A percentile compares a stretch with the other conserved stretches of the same genome.
Conservation (phyloP, 2,113 vertebrate species). For the Epinephelus lanceolatus region DNA sequence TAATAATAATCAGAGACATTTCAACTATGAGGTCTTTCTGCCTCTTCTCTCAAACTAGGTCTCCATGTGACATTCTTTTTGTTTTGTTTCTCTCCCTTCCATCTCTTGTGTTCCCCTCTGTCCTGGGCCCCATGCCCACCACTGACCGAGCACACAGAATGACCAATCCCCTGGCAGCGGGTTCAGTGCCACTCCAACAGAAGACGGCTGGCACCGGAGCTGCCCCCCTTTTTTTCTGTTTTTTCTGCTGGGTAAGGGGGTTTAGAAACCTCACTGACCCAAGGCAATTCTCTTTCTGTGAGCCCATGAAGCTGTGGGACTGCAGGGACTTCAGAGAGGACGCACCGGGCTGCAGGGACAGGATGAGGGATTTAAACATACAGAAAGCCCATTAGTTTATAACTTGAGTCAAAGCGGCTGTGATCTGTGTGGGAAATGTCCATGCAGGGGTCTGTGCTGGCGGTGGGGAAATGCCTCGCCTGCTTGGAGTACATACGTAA, state of each 20-base stretch:
- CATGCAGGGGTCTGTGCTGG: constrained; percentile 60
- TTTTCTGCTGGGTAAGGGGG: constrained; percentile 54
- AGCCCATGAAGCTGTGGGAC: constrained; percentile 49
- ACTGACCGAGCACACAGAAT: constrained; percentile 46
- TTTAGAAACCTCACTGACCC: constrained; percentile 68
- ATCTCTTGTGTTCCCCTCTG: constrained; percentile 52
- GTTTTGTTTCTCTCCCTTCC: neutral
- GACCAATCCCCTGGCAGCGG: constrained; percentile 61
- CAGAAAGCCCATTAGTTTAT: neutral
- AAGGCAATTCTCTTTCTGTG: constrained; percentile 49
- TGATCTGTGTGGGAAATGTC: constrained; percentile 54
- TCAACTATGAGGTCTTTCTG: neutral
- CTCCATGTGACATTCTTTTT: constrained; percentile 56
- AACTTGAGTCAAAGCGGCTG: neutral
- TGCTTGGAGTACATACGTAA: constrained; percentile 74
- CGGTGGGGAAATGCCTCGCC: constrained; percentile 71
- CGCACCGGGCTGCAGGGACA: constrained; percentile 30
- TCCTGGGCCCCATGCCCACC: constrained; percentile 69
- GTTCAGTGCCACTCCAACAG: constrained; percentile 61
- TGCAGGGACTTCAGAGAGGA: constrained; percentile 38
- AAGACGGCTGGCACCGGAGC: constrained; percentile 53
- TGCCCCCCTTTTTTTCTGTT: constrained; percentile 48
- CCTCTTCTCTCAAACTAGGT: constrained; percentile 57
- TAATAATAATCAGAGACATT: neutral
- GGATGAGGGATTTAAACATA: constrained; percentile 33